A percentile compares a stretch with the other conserved stretches of the same genome.
Conservation (phyloP, 2,888 invertebrate genomes). For the Tiphia femorata region DNA sequence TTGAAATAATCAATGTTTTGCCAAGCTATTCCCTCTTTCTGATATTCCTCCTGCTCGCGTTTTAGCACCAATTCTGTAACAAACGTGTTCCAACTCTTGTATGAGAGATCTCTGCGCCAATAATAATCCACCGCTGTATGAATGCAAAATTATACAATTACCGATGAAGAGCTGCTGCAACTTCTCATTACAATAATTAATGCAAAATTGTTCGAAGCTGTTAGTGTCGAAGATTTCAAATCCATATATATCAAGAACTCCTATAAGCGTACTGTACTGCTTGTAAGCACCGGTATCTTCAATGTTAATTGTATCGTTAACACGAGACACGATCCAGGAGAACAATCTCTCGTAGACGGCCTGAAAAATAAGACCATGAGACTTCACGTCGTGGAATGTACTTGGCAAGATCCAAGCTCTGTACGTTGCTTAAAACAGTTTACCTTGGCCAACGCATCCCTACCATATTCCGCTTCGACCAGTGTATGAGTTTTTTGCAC, state of each 20-base stretch:
- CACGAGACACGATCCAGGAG: slow-evolving; percentile 92
- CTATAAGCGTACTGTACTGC: slow-evolving; percentile 84
- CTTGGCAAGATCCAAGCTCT: background rate
- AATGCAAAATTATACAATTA: slow-evolving; percentile 62
- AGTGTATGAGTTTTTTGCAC: slow-evolving; percentile 92
- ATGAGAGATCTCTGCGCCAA: too few species aligned
- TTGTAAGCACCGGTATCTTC: slow-evolving; percentile 70
- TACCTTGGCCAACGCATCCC: slow-evolving; percentile 93
- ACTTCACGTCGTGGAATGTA: too few species aligned
- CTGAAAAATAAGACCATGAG: slow-evolving; percentile 64
- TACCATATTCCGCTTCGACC: slow-evolving; percentile 86
- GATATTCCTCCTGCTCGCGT: slow-evolving; percentile 98
- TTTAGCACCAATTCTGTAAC: slow-evolving; percentile 91
- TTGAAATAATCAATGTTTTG: slow-evolving; percentile 96
- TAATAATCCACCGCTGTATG: too few species aligned
- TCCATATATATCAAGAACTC: slow-evolving; percentile 98
- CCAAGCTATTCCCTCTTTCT: slow-evolving; percentile 96
- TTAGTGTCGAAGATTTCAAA: slow-evolving; percentile 98
- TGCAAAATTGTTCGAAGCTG: slow-evolving; percentile 99
- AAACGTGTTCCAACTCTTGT: too few species aligned
- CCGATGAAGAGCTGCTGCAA: slow-evolving; percentile 97
- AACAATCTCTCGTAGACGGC: slow-evolving; percentile 96
- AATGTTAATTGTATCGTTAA: slow-evolving; percentile 91
- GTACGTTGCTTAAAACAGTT: background rate
- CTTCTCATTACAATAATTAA: slow-evolving; percentile 99